Conservation (phyloP, 2,113 vertebrate genomes). For the Panthera uncia region DNA sequence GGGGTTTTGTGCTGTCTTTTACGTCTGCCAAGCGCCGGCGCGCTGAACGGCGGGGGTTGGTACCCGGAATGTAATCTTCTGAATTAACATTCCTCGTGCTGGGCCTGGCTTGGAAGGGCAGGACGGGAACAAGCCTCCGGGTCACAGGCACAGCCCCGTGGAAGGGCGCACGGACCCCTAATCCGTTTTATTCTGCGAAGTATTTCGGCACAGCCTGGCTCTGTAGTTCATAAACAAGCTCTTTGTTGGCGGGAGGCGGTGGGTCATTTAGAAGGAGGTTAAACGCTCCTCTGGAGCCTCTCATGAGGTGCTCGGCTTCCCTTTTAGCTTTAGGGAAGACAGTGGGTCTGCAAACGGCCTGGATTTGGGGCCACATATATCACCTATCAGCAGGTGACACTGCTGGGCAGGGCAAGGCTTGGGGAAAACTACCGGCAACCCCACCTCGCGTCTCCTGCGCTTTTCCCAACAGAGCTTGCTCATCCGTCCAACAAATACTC, state of each 20-base stretch:
- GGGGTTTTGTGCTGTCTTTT: neutral
- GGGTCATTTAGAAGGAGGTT: slow-evolving; percentile 61
- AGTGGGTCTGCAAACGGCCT: neutral
- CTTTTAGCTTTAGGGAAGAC: neutral
- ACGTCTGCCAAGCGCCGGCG: neutral
- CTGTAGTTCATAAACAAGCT: slow-evolving; percentile 69
- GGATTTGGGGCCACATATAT: neutral
- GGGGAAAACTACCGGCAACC: neutral
- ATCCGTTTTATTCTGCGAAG: slow-evolving; percentile 80
- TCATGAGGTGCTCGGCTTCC: neutral
- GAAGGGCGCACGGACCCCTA: slow-evolving; percentile 68
- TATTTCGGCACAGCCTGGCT: slow-evolving; percentile 66
- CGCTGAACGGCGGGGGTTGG: slow-evolving; percentile 70
- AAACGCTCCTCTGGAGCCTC: neutral
- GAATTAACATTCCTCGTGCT: slow-evolving; percentile 85
- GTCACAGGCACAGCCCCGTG: neutral
- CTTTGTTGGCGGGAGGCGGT: slow-evolving; percentile 76
- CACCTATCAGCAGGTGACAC: neutral
- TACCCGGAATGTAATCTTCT: slow-evolving; percentile 75
- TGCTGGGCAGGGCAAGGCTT: neutral
- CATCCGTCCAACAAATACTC: neutral
- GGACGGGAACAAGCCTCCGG: slow-evolving; percentile 5
- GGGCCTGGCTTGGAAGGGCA: neutral
- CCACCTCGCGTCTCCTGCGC: accelerated
- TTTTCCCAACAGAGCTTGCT: neutral